Evolutionary conservation across 2,888 invertebrate species (phyloP), one percentile per base, ranked within the genome.

Genomic region (Drosophila fulvimacula): DNA sequence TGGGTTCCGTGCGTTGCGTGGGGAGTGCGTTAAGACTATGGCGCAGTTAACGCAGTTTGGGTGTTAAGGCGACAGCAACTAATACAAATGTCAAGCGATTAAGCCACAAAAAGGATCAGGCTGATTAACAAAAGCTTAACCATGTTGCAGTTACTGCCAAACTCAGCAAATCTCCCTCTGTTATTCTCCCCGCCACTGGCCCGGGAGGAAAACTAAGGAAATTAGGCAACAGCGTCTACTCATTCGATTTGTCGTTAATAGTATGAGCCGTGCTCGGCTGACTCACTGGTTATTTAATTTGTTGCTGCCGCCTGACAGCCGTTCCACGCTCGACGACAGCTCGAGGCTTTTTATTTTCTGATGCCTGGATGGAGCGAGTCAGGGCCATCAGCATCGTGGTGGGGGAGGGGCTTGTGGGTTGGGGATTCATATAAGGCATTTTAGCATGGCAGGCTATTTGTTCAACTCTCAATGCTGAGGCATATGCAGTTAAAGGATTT

Each of bases 51-150:
- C 74, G 41, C 48, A 48, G 30, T 59, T 11, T 59, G 62, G 63
- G 71, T 59, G 76, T 42, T 62, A 77, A 72, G 63, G 57, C 34
- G 65, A 52, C 79, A 73, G 59, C 68, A 81, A 79, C 85, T 85
- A 88, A 89, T 78, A 89, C 88, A 84, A 89, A 89, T 85, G 89
- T 87, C 83, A 90, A 77, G 76, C 89, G 90, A 90, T 90, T 90
- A 90, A 87, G 78, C 81, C 84, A 81, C 81, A 79, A 79, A 84
- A 83, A 76, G 90, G 85, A 90, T 90, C 89, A 89, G 71, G 57
- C 82, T 90, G 90, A 89, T 89, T 90, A 89, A 90, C 83, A 88
- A 78, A 74, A 85, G 82, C 88, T 87, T 89, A 83, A 63, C 41
- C 53, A 57, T 46, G 44, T 48, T 75, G 71, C 60, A 60, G 41